A percentile compares a stretch with the other conserved stretches of the same genome.
phyloP scores from a whole-genome alignment of 2,888 invertebrate genomes.

The Andrena marginata region DNA sequence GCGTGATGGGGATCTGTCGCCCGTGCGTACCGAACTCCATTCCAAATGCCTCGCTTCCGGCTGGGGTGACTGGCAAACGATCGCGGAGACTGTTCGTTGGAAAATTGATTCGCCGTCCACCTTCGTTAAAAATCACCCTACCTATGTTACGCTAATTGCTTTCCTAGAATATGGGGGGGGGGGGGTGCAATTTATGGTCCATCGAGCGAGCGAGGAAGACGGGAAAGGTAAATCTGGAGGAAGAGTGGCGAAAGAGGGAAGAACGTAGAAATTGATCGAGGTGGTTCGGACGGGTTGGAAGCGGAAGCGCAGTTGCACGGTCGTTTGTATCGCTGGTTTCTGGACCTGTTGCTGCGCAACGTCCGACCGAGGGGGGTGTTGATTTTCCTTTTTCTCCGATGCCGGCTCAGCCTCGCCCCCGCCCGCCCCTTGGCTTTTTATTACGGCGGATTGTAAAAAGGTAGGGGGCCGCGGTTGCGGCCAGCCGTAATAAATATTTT shows the following conservation, averaged over 20 bases:
- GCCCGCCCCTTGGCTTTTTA: conserved; percentile 39
- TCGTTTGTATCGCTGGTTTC: conserved; percentile 68
- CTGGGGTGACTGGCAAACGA: no score
- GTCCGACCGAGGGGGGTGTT: conserved; percentile 42
- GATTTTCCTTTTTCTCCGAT: conserved; percentile 57
- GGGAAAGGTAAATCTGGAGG: not conserved
- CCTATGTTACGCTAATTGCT: no score
- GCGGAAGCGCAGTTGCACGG: conserved; percentile 49
- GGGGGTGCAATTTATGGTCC: conserved; percentile 1
- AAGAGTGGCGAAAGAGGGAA: not conserved
- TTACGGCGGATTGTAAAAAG: conserved; percentile 36
- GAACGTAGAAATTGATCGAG: conserved; percentile 63
- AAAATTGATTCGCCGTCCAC: no score
- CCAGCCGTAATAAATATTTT: conserved; percentile 64
- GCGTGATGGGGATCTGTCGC: not conserved
- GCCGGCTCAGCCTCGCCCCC: not conserved
- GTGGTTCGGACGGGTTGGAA: conserved; percentile 40
- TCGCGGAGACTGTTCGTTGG: no score
- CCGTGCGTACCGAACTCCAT: no score
- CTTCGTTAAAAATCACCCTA: no score
- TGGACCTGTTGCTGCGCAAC: conserved; percentile 68
- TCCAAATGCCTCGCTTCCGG: no score
- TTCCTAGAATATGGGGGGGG: not conserved
- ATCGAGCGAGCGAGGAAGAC: not conserved
- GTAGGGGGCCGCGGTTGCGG: conserved; percentile 21